Evolutionary conservation across 2,888 invertebrate species (phyloP), one percentile per base, ranked within the genome.

Genomic region (Periphyllus acericola): DNA sequence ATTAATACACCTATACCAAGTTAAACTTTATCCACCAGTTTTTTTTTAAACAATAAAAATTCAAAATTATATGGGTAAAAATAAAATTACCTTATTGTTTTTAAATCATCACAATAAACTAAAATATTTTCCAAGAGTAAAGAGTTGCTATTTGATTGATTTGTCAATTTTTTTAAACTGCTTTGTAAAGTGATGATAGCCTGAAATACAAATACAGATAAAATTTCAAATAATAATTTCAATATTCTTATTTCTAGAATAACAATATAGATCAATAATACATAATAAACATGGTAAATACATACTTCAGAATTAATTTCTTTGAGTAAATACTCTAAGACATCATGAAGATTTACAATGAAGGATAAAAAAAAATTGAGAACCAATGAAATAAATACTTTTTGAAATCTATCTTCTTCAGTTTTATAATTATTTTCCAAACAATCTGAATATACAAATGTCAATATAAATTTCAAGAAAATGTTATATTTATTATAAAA

Each of bases 291-390:
- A 71, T 82, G 52, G 0, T 52, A 66, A 76, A 36, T 55, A 79
- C 85, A 17, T 60, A 87, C 86, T 36, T 87, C 40, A 19, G 60
- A n/a, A 46, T 87, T 55, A 46, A 81, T 36, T 19, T 80, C 60
- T 74, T 74, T 87, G 5, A 87, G 74, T 14, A 87, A 72, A 55
- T 80, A 80, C 66, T 80, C 74, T 29, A 87, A 72, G 40, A 87
- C 55, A 25, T n/a, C 40, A 60, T 87, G 72, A 19, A 87, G 21
- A 87, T 80, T 40, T 87, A 79, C 29, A 17, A 87, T 40, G 25
- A 87, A 60, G 32, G 80, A 74, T 9, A 79, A 9, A 66, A 80
- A 87, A 34, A 78, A 78, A n/a, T 79, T 68, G 5, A 85, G 14
- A 32, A 85, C 34, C 52, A 81, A 79, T 46, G 72, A 25, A 9